Evolutionary conservation across 23 tunicate species (phyloP).

Genomic region (Ciona savignyi): DNA sequence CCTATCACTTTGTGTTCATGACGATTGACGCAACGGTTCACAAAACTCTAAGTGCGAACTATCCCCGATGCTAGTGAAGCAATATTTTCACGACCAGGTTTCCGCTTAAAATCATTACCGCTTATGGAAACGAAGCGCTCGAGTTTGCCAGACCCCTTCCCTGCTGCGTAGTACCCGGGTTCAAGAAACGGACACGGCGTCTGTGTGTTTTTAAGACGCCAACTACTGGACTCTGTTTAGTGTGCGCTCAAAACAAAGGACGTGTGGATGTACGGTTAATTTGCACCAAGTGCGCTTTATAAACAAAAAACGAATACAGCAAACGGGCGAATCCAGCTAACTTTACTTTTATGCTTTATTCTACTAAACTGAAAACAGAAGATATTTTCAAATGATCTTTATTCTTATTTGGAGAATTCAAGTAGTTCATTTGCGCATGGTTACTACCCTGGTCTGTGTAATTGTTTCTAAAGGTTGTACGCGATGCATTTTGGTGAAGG

Average conservation of each 20-base stretch:
- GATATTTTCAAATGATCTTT: too few species aligned
- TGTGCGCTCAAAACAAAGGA: not conserved
- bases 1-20: not conserved
- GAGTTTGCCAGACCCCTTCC: not conserved
- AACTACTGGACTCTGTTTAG: not conserved
- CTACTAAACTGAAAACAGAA: too few species aligned
- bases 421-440: too few species aligned
- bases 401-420: too few species aligned
- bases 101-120: slow-evolving; percentile 1
- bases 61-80: not conserved
- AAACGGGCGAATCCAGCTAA: too few species aligned
- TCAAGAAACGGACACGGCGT: not conserved
- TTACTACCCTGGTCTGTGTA: too few species aligned
- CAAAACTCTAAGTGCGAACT: not conserved
- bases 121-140: not conserved
- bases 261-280: not conserved
- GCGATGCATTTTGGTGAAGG: too few species aligned
- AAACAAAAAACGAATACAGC: too few species aligned
- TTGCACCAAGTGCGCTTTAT: too few species aligned
- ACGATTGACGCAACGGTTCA: not conserved
- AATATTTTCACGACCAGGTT: not conserved
- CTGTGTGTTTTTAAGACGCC: not conserved
- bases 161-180: not conserved
- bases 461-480: too few species aligned
- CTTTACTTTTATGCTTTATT: too few species aligned